These are phyloP conservation scores for Pristionchus japonicus DNA, from an alignment of 2,888 invertebrate species.

Conservation along the genomic window DNA sequence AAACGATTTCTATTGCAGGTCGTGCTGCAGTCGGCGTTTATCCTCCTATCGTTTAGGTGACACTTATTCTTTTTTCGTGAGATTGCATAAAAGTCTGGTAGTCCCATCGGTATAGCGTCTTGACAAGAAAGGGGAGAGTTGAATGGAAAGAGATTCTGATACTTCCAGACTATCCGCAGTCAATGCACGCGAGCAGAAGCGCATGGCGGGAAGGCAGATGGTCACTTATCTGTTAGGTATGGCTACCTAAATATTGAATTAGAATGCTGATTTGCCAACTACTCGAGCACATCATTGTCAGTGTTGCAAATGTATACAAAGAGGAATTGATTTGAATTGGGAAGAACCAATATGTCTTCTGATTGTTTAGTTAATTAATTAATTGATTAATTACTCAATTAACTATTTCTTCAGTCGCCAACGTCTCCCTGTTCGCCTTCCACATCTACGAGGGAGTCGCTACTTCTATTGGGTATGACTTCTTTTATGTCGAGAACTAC, in stretches of 20 bases:
- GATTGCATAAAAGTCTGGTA: too few species aligned
- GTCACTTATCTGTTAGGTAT: slow-evolving; percentile 40
- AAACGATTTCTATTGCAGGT: slow-evolving; percentile 42
- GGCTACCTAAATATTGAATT: neutral
- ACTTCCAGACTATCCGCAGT: slow-evolving; percentile 25
- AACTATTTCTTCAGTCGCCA: slow-evolving; percentile 57
- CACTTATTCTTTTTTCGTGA: neutral
- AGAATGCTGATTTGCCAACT: too few species aligned
- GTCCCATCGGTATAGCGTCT: too few species aligned
- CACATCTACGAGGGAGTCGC: slow-evolving; percentile 59
- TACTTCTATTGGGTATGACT: neutral
- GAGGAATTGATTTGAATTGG: too few species aligned
- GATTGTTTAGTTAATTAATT: neutral
- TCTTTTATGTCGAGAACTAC: too few species aligned
- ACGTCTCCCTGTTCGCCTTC: slow-evolving; percentile 72
- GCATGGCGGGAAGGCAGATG: slow-evolving; percentile 44
- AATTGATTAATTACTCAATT: neutral
- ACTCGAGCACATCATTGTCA: too few species aligned
- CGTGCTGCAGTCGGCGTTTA: slow-evolving; percentile 70
- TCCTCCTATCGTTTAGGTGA: slow-evolving; percentile 63
- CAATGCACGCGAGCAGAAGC: neutral
- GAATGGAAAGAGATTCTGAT: too few species aligned
- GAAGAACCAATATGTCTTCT: too few species aligned
- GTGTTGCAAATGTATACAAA: too few species aligned
- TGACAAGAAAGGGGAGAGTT: too few species aligned